Evolutionary conservation across 2,113 vertebrate species (phyloP), one percentile per base, ranked within the genome.

Genomic region (Triplophysa tibetana): DNA sequence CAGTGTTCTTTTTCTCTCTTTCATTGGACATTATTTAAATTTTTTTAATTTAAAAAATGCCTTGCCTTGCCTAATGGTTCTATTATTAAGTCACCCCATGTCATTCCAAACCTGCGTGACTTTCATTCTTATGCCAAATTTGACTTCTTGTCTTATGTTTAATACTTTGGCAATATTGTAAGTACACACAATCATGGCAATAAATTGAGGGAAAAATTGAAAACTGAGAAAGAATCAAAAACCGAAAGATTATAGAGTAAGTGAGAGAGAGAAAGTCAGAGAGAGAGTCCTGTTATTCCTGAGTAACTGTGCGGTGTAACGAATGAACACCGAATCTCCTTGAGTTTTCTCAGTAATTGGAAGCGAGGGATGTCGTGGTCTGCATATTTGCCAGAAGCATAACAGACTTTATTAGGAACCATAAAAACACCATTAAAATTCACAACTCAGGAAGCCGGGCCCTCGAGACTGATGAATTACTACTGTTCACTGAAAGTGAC

Each of bases 371-470:
- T 90, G 89, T 87, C 88, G 88, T 90, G 86, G 88, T 90, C 88
- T 91, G 90, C 89, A 91, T 91, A 92, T 92, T 89, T 83, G 89
- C 91, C 91, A 48, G 72, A 87, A 90, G 91, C 90, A 90, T 93
- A 92, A 92, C 89, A 88, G 88, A 92, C 89, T 92, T 93, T 93
- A 93, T 93, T 91, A 92, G 91, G 89, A 91, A 87, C 86, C 90
- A 90, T 91, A 92, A 92, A 92, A 92, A 93, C 90, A 92, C 89
- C 89, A 91, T 92, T 92, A 91, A 93, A 91, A 92, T 93, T 92
- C 89, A 92, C 91, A 87, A 91, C 88, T 83, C 83, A 86, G 87
- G 89, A 88, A 92, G 88, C 86, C 74, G 90, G 78, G 85, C 91
- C 89, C 87, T 85, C 73, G 91, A 93, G 90, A 91, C 90, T 92